Evolutionary conservation across 2,113 vertebrate species (phyloP).

Genomic region (Aegithalos caudatus): DNA sequence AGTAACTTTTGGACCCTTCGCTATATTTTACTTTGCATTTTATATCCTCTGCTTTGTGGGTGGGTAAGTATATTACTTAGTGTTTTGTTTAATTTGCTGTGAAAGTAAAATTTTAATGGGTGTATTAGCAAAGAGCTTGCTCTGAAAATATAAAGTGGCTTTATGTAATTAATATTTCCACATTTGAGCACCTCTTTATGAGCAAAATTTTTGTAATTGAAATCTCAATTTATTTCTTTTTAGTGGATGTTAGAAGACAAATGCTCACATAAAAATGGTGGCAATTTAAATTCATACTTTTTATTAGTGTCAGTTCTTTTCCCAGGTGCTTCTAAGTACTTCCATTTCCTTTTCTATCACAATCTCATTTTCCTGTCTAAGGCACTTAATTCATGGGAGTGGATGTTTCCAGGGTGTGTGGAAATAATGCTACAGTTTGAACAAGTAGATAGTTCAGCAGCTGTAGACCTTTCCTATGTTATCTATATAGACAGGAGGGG

Average conservation of each 20-base stretch:
- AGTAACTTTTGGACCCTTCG: constrained; percentile 95
- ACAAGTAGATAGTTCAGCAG: background rate
- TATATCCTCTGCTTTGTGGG: constrained; percentile 97
- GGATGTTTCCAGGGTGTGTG: background rate
- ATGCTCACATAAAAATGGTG: background rate
- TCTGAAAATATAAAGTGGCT: background rate
- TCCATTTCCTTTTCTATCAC: background rate
- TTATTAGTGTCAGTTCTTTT: background rate
- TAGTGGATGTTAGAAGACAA: background rate
- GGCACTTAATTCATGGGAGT: background rate
- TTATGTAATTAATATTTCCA: background rate
- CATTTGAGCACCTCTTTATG: background rate
- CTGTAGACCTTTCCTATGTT: background rate
- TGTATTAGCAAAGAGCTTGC: background rate
- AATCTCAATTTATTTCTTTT: background rate
- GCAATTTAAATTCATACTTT: background rate
- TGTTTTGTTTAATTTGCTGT: background rate
- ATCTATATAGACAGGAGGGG: background rate
- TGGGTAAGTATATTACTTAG: constrained; percentile 83
- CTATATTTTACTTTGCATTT: constrained; percentile 98
- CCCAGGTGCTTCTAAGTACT: background rate
- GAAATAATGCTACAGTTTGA: background rate
- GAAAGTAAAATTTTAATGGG: background rate
- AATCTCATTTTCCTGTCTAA: background rate
- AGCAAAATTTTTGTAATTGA: background rate